Evolutionary conservation across 2,888 invertebrate genomes (phyloP).

Genomic region (Rhamphomyia laevipes): DNA sequence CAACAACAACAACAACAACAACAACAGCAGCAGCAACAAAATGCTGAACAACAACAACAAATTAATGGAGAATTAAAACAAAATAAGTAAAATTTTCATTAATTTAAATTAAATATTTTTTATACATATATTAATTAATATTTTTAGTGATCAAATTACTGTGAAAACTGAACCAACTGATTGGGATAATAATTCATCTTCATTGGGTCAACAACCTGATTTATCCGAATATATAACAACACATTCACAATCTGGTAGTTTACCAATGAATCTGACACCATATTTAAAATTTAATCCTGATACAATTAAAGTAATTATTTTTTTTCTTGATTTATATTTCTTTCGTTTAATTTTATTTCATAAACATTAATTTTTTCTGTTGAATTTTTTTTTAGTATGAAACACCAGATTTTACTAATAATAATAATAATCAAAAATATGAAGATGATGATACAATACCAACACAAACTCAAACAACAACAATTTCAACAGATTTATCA

Average conservation of each 20-base stretch:
- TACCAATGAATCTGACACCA: conserved; percentile 48
- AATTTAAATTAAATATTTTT: background rate
- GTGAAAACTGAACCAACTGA: conserved; percentile 30
- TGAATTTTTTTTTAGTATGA: background rate
- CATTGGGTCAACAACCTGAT: conserved; percentile 27
- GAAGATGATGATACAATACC: background rate
- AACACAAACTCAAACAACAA: background rate
- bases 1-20: conserved; percentile 9
- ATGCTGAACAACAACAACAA: conserved; percentile 8
- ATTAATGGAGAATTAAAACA: background rate
- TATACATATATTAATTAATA: background rate
- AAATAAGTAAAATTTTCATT: background rate
- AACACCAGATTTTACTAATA: background rate
- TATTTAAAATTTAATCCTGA: conserved; percentile 52
- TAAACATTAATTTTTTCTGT: no score
- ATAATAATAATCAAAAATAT: background rate
- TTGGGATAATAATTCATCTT: conserved; percentile 30
- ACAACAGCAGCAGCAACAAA: background rate
- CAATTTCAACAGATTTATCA: background rate
- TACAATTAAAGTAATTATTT: conserved; percentile 22
- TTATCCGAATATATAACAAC: conserved; percentile 43
- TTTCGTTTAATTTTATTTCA: background rate
- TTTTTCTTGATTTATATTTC: background rate
- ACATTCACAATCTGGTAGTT: conserved; percentile 37
- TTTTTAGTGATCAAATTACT: conserved; percentile 19